Evolutionary conservation across 37 sponge, comb jelly and placozoan genomes (phyloP).

Genomic region (Chondrilla cf. caribensis): DNA sequence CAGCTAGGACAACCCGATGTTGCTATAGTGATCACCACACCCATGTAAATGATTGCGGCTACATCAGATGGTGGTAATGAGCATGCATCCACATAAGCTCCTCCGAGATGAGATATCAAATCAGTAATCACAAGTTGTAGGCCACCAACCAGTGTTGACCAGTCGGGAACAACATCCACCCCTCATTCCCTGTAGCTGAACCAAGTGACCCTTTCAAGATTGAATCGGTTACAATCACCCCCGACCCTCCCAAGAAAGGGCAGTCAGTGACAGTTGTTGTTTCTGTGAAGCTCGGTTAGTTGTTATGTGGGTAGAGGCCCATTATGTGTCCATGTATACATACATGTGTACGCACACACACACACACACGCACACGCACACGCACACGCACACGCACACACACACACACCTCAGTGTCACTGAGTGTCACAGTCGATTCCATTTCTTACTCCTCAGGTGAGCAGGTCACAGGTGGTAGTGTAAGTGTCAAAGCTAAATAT

Average conservation of each 20-base stretch:
- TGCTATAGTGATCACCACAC: no score
- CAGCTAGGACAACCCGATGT: no score
- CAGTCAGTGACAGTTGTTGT: conserved; percentile 29
- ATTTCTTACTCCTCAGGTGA: conserved; percentile 23
- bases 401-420: neutral
- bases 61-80: no score
- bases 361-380: conserved; percentile 6
- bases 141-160: no score
- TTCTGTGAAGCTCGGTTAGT: conserved; percentile 30
- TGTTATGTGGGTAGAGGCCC: neutral
- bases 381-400: conserved; percentile 22
- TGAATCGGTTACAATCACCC: conserved; percentile 34
- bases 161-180: no score
- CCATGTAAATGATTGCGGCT: no score
- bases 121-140: no score
- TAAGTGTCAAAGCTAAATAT: conserved; percentile 11
- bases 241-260: conserved; percentile 56
- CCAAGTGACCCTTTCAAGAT: conserved; percentile 31
- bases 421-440: neutral
- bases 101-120: no score
- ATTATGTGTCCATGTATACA: neutral
- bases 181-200: neutral
- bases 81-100: no score
- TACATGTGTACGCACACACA: neutral
- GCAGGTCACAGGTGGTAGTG: conserved; percentile 29